Base-by-base conservation (phyloP, 2,113 vertebrate genomes). In the Amphiprion percula region DNA sequence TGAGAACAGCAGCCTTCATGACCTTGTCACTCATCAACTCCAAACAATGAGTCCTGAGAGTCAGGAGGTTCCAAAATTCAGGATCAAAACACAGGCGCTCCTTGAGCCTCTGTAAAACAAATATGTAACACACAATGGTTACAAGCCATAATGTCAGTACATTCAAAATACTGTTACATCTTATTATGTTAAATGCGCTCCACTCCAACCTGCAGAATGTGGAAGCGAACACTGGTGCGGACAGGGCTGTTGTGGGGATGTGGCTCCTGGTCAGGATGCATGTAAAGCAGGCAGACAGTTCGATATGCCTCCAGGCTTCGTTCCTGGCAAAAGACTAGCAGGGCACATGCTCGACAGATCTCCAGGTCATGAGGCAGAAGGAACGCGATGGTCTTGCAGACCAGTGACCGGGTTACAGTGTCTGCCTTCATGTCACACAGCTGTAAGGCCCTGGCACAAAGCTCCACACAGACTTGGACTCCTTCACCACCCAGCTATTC, bases 1-100 rank as follows among this genome's bases (percentile, higher is more conserved):
- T 94, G 53, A 96, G 83, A 26, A 88, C 88, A 60, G 93, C 92
- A 33, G 91, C 94, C 78, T 93, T 85, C 60, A 95, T 93, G 17
- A 94, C 95, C 55, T 96, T 96, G 83, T 98, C 97, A 28, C 92
- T 96, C 87, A 99, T 83, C 59, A 99, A 88, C 0, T 96, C 96
- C 63, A 97, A 92, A 84, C 98, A 99, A 81, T 96, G 96, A 55
- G 95, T 96, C 91, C 97, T 96, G 87, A 99, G 95, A 88, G 97
- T 98, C 63, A 98, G 88, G 47, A 99, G 95, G 90, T 97, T 99
- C 98, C 98, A 99, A 87, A 99, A 99, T 89, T 99, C 98, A 0
- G 98, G 98, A 90, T 99, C 98, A 77, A 99, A 99, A 91, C 96
- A 96, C 77, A 99, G 91, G 5, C 95, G 97, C 79, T 96, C 96